Evolutionary conservation across 2,888 invertebrate species (phyloP).

Genomic region (Kuschelorhynchus macadamiae): DNA sequence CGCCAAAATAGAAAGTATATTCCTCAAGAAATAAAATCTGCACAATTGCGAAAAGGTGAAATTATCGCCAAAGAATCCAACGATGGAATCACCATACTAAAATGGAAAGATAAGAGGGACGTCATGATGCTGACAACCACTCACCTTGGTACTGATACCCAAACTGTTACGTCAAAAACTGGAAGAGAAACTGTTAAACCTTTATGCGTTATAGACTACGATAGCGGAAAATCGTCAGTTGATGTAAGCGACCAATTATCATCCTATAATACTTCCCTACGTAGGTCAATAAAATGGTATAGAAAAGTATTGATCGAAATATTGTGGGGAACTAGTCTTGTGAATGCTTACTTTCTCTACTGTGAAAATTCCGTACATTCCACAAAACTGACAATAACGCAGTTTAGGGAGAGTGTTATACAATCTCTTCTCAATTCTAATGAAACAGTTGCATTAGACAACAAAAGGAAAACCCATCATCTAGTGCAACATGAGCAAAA

Average conservation of each 20-base stretch:
- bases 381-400: conserved; percentile 4
- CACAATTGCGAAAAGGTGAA: no score
- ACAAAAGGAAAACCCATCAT: conserved; percentile 2
- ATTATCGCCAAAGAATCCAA: conserved; percentile 15
- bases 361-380: conserved; percentile 1
- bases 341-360: conserved; percentile 4
- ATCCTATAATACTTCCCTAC: conserved; percentile 8
- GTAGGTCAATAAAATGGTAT: conserved; percentile 17
- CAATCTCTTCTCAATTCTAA: conserved; percentile 3
- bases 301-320: conserved; percentile 16
- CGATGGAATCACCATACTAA: conserved; percentile 14
- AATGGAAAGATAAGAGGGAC: conserved; percentile 27
- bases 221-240: neutral
- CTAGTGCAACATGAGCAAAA: neutral
- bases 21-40: no score
- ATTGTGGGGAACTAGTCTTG: neutral
- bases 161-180: conserved; percentile 9
- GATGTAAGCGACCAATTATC: neutral
- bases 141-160: conserved; percentile 18
- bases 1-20: no score
- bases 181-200: conserved; percentile 10
- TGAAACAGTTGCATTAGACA: neutral
- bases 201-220: conserved; percentile 12
- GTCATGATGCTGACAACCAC: conserved; percentile 18
- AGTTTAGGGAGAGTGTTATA: conserved; percentile 5